Conservation (phyloP, 2,113 vertebrate species). For the Planiliza haematocheilus region DNA sequence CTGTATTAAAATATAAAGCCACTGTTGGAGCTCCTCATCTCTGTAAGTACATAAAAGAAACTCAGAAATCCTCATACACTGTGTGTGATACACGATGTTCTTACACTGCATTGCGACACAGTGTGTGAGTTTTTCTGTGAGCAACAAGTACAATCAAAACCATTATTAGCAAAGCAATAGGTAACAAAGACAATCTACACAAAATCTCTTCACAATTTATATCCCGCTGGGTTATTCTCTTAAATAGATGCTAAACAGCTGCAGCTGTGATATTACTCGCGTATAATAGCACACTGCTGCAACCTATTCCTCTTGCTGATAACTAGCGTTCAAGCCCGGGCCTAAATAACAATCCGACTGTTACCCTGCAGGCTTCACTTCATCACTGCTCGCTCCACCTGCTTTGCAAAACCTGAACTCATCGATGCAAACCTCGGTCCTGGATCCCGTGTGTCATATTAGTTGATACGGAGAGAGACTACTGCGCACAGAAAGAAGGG, state of each 20-base stretch:
- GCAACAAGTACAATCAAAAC: constrained; percentile 24
- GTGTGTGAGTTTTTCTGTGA: constrained; percentile 15
- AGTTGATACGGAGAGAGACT: neutral
- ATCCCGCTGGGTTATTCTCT: constrained; percentile 31
- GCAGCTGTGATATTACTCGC: constrained; percentile 17
- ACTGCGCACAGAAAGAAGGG: neutral
- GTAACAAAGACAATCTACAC: constrained; percentile 12
- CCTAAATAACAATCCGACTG: constrained; percentile 3
- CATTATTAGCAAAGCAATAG: constrained; percentile 25
- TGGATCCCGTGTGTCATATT: neutral
- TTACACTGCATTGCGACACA: neutral
- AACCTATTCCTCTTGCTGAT: constrained; percentile 31
- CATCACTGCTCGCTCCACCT: constrained; percentile 9
- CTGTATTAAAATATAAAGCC: neutral
- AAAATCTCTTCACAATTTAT: constrained; percentile 11
- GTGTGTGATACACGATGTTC: constrained; percentile 5
- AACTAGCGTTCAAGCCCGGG: neutral
- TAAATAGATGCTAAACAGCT: constrained; percentile 17
- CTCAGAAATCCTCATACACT: constrained; percentile 12
- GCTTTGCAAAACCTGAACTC: neutral
- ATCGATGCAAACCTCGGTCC: neutral
- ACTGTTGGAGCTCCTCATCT: neutral
- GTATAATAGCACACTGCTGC: neutral
- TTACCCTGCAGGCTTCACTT: constrained; percentile 17
- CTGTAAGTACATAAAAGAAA: neutral